Conservation (phyloP, 2,113 vertebrate species). For the Eolophus roseicapilla region DNA sequence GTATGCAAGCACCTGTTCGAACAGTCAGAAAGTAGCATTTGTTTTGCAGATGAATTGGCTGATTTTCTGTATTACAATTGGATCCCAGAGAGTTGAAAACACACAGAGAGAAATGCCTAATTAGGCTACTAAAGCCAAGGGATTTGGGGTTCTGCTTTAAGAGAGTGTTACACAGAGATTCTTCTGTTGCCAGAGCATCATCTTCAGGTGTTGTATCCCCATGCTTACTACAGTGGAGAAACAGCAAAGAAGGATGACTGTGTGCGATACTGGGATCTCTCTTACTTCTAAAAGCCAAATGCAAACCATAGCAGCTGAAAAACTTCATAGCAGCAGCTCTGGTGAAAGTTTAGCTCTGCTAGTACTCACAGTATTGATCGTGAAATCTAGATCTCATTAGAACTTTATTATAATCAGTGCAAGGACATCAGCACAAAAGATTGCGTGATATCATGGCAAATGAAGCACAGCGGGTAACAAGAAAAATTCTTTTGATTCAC, state of each 20-base stretch:
- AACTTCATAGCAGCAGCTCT: not conserved
- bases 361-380: not conserved
- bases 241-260: not conserved
- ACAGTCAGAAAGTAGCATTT: not conserved
- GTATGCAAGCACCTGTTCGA: not conserved
- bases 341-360: not conserved
- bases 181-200: not conserved
- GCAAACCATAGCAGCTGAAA: not conserved
- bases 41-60: not conserved
- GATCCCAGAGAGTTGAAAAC: not conserved
- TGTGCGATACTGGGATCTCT: not conserved
- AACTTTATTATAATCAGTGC: slow-evolving; percentile 1
- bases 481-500: slow-evolving; percentile 4
- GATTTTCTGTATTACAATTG: not conserved
- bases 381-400: slow-evolving; percentile 15
- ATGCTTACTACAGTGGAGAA: not conserved
- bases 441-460: slow-evolving; percentile 2
- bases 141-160: not conserved
- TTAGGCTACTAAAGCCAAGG: not conserved
- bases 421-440: slow-evolving; percentile 5
- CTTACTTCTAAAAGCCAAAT: not conserved
- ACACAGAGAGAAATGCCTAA: not conserved
- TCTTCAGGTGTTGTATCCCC: not conserved
- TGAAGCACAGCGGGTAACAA: not conserved
- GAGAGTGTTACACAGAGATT: not conserved